phyloP scores from a whole-genome alignment of 2,888 invertebrate genomes.

The Pristionchus arcanus region DNA sequence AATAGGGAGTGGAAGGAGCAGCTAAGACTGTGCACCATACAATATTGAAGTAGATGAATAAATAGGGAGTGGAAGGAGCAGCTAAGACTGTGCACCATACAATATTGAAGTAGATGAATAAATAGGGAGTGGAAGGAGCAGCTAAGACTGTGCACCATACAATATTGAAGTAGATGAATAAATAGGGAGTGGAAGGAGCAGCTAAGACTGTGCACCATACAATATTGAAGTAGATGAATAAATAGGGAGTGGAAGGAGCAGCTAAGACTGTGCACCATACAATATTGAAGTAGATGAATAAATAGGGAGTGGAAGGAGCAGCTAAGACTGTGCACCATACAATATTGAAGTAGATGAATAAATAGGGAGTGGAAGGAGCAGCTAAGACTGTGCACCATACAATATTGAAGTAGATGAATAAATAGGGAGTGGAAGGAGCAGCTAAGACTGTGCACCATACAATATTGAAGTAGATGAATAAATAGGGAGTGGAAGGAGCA shows the following conservation, averaged over 20 bases:
- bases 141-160: not conserved
- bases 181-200: not conserved
- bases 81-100: not conserved
- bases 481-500: not conserved
- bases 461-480: not conserved
- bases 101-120: not conserved
- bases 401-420: not conserved
- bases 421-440: not conserved
- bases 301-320: not conserved
- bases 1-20: not conserved
- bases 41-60: not conserved
- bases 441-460: not conserved
- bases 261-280: not conserved
- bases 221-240: not conserved
- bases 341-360: not conserved
- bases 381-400: not conserved
- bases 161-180: not conserved
- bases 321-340: not conserved
- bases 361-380: not conserved
- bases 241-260: not conserved
- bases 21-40: not conserved
- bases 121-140: not conserved
- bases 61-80: not conserved
- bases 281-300: not conserved
- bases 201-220: not conserved